Evolutionary conservation across 2,888 invertebrate species (phyloP).

Genomic region (Beris morrisii): DNA sequence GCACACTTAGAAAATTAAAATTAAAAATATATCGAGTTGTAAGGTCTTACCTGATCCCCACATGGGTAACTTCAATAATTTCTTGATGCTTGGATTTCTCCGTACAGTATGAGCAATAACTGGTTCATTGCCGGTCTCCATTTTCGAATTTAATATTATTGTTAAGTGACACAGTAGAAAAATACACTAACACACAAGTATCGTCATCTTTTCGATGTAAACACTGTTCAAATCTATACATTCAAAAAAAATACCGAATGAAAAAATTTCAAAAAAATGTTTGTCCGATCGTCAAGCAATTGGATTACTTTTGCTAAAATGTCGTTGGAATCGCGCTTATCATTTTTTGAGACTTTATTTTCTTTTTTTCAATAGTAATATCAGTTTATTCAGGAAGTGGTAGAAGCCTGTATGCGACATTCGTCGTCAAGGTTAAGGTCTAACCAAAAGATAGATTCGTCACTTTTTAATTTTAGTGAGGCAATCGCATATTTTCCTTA

Average conservation of each 20-base stretch:
- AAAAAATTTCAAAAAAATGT: neutral
- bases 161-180: neutral
- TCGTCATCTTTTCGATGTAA: neutral
- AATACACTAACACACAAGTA: neutral
- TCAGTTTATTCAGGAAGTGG: too few species aligned
- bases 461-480: neutral
- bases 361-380: too few species aligned
- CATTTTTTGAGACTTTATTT: neutral
- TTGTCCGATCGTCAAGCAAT: neutral
- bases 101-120: constrained; percentile 49
- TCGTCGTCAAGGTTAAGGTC: neutral
- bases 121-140: constrained; percentile 41
- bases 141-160: constrained; percentile 10
- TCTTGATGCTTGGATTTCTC: constrained; percentile 52
- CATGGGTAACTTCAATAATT: constrained; percentile 48
- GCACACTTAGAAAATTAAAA: too few species aligned
- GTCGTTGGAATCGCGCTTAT: neutral
- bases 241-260: too few species aligned
- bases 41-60: constrained; percentile 52
- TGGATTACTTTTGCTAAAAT: neutral
- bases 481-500: neutral
- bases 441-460: neutral
- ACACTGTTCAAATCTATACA: neutral
- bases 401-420: neutral
- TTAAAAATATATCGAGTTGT: neutral